phyloP scores from a whole-genome alignment of 2,888 invertebrate species.

The Anthophora plumipes region DNA sequence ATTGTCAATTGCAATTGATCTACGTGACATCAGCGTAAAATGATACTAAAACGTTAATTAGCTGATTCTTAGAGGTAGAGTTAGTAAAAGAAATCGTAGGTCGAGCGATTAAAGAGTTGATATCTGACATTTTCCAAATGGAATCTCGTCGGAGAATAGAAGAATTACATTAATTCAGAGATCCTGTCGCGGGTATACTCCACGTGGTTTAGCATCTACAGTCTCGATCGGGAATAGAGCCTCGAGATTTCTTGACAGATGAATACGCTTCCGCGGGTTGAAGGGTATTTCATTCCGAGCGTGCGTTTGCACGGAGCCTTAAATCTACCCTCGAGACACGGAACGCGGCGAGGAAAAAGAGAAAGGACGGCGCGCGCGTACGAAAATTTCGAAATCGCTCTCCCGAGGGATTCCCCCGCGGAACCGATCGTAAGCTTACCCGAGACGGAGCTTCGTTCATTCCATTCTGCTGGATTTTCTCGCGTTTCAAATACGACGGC shows the following conservation, averaged over 20 bases:
- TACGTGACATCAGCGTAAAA: too few relatives aligned
- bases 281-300: constrained; percentile 34
- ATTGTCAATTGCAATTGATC: too few relatives aligned
- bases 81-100: too few relatives aligned
- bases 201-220: neutral
- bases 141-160: neutral
- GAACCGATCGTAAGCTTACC: constrained; percentile 17
- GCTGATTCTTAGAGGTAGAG: too few relatives aligned
- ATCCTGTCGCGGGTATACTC: constrained; percentile 20
- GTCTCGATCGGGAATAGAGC: constrained; percentile 21
- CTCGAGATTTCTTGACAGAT: constrained; percentile 46
- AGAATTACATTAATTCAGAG: neutral
- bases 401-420: neutral
- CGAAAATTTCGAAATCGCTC: constrained; percentile 36
- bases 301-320: constrained; percentile 21
- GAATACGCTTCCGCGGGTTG: constrained; percentile 23
- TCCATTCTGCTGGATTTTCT: constrained; percentile 19
- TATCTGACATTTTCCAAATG: too few relatives aligned
- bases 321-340: constrained; percentile 25
- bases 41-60: too few relatives aligned
- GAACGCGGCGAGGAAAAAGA: constrained; percentile 9
- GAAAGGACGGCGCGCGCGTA: constrained; percentile 19
- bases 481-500: neutral
- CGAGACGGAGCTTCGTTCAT: neutral
- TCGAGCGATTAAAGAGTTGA: too few relatives aligned